Base-by-base conservation (phyloP, 1,140 invertebrate species). In the Cydia pomonella region DNA sequence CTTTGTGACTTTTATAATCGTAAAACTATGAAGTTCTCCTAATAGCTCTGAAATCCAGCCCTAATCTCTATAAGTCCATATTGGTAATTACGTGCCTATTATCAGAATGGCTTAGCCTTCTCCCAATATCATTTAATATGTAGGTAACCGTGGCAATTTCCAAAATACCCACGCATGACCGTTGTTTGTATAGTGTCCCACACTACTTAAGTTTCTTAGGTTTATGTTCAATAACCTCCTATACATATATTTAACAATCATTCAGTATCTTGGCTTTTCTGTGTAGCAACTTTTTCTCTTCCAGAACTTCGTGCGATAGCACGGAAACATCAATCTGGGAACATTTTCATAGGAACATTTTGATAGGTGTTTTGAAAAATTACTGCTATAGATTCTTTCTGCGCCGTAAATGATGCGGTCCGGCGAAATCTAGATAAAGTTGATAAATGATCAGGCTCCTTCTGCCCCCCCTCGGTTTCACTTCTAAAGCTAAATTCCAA, bases 341-440 rank as follows among this genome's bases (percentile, higher is more conserved):
- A 29, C 64, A 69, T 69, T 69, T 59, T 33, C 27, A 69, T 33
- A 33, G 64, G 64, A 69, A 33, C 64, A 33, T 69, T 69, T 69
- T 69, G 64, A 33, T 69, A 69, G 64, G 29, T 69, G 77, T 78
- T 50, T 80, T 79, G 79, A 64, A 80, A 80, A 82, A 78, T 76
- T 81, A 53, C 74, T 63, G 77, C 75, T 78, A 81, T 83, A 83
- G 82, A 81, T 82, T 84, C 29, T 81, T 78, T 80, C 69, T 74
- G 77, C 64, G 62, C 76, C 73, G 80, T 80, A 80, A 82, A 82
- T 80, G 82, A 84, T 82, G 81, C 78, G 79, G 79, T 78, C 73
- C 78, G 76, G 77, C 76, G 79, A 82, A 82, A 84, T 82, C 79
- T 81, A 82, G 82, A 82, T 84, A 84, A 84, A 84, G 77, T 78